Evolutionary conservation across 2,113 vertebrate species (phyloP), one percentile per base, ranked within the genome.

Genomic region (Protomyctophum bolini): DNA sequence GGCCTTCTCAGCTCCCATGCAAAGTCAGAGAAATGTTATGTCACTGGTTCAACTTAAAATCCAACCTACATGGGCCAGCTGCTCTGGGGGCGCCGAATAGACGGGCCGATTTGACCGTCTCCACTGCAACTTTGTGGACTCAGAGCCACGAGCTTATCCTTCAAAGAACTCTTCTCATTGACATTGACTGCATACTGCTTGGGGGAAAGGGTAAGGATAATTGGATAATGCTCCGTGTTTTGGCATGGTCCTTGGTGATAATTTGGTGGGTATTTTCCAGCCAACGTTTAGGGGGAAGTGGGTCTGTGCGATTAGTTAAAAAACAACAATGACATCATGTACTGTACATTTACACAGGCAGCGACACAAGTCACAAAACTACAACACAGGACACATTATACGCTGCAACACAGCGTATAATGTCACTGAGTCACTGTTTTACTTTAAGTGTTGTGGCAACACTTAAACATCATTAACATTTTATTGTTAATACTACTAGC

Each of bases 21-120:
- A 61, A 66, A 77, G 46, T 51, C 46, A 63, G 10, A 60, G n/a
- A 70, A 63, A 41, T 66, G 52, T 63, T 41, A 41, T 41, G 33
- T 59, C 47, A 29, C 10, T 7, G 15, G 12, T 69, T 69, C 29
- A 70, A 63, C 59, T 67, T 58, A 33, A 63, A 69, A 57, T 63
- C 63, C 9, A 58, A 56, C 59, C 4, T 57, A 28, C 50, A 59
- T 72, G 21, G n/a, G 4, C 50, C 52, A 11, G 21, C 55, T 8
- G 41, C 21, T 60, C 49, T 21, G 8, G 6, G 6, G 9, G 49
- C 41, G 21, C 7, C 65, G 58, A 41, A 1, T 61, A 58, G 52
- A 21, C 28, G 14, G 15, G 10, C 58, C 7, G 8, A 29, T 33
- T 62, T 63, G 21, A 61, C 41, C 11, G 2, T 8, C 8, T 12